phyloP scores from a whole-genome alignment of 2,113 vertebrate species.

The Podarcis muralis region DNA sequence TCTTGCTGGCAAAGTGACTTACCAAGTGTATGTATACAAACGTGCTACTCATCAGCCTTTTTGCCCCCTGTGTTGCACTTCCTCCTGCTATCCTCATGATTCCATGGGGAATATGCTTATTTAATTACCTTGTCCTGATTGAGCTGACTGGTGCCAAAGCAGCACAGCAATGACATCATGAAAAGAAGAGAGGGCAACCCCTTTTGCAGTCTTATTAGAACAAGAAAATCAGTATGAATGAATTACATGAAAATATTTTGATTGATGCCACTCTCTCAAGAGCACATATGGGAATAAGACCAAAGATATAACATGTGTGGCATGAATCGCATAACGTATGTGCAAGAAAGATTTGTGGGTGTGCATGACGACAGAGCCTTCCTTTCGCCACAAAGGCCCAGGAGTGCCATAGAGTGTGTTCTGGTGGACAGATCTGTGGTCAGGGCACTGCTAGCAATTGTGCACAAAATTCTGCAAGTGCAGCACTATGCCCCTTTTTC shows the following conservation, averaged over 20 bases:
- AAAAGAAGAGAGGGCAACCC: constrained; percentile 18
- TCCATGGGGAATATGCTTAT: constrained; percentile 23
- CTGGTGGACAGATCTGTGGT: not conserved
- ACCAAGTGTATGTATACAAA: constrained; percentile 45
- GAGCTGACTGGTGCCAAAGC: not conserved
- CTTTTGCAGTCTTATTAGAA: constrained; percentile 1
- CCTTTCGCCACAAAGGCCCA: not conserved
- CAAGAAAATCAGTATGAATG: not conserved
- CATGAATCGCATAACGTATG: rapidly evolving
- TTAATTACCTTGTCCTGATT: constrained; percentile 60
- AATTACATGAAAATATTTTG: not conserved
- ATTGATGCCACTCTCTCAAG: not conserved
- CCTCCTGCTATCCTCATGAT: not conserved
- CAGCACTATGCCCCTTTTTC: not conserved
- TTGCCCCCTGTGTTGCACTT: not conserved
- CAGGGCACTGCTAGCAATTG: not conserved
- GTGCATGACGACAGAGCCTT: not conserved
- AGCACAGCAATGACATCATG: not conserved
- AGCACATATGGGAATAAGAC: not conserved
- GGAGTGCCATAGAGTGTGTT: rapidly evolving
- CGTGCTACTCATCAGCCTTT: constrained; percentile 59
- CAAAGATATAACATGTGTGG: not conserved
- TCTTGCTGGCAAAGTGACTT: not conserved
- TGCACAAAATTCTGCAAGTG: not conserved
- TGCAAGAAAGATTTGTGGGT: not conserved